Evolutionary conservation across 2,113 vertebrate genomes (phyloP).

Genomic region (Bothrops jararaca): DNA sequence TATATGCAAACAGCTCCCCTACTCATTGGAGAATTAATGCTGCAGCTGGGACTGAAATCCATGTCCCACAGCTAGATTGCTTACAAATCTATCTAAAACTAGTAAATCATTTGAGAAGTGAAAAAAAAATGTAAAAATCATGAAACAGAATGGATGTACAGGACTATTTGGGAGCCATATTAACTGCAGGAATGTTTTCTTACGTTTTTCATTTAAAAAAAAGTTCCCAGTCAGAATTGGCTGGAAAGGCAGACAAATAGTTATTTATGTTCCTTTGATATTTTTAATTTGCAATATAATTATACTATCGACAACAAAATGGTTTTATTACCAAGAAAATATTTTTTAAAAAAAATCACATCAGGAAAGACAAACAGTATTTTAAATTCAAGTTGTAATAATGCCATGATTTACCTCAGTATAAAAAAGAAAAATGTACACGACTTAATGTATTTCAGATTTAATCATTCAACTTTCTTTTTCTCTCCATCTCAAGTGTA

Average conservation of each 20-base stretch:
- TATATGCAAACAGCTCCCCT: neutral
- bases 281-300: neutral
- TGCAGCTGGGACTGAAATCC: neutral
- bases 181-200: neutral
- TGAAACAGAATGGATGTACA: neutral
- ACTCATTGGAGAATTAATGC: neutral
- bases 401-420: neutral
- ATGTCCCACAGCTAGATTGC: neutral
- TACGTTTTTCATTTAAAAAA: neutral
- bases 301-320: neutral
- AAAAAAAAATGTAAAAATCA: neutral
- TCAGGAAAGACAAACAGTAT: neutral
- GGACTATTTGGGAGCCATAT: neutral
- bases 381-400: neutral
- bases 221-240: neutral
- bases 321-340: neutral
- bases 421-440: neutral
- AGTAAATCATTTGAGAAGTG: neutral
- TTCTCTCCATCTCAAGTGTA: neutral
- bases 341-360: neutral
- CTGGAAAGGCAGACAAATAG: neutral
- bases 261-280: neutral
- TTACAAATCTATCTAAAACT: neutral
- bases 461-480: neutral
- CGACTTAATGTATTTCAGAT: neutral